Evolutionary conservation across 2,888 invertebrate genomes (phyloP).

Genomic region (Sialis fuliginosa): DNA sequence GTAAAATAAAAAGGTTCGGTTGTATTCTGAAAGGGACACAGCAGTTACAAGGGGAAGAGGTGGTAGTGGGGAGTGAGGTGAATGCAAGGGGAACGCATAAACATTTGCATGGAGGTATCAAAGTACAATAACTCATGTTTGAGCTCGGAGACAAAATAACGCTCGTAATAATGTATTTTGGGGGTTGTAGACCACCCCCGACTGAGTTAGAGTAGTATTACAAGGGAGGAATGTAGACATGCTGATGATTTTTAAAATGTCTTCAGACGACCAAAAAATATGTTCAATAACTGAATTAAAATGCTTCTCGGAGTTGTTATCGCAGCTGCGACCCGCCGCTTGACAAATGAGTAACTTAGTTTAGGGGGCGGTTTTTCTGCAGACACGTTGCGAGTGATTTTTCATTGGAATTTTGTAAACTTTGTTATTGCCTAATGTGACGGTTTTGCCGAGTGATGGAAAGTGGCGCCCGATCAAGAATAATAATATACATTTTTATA

Average conservation of each 20-base stretch:
- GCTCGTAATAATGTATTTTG: slow-evolving; percentile 2
- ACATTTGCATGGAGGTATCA: slow-evolving; percentile 6
- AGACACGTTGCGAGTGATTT: slow-evolving; percentile 8
- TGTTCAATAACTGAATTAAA: slow-evolving; percentile 30
- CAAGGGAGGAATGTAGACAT: slow-evolving; percentile 9
- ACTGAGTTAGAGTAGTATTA: slow-evolving; percentile 4
- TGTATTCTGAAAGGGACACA: no score
- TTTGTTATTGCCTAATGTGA: no score
- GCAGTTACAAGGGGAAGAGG: no score
- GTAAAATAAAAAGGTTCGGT: no score
- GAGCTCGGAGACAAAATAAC: slow-evolving; percentile 3
- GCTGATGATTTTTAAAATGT: slow-evolving; percentile 29
- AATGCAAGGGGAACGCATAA: no score
- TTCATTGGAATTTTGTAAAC: no score
- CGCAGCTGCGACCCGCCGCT: slow-evolving; percentile 14
- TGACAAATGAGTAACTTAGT: slow-evolving; percentile 29
- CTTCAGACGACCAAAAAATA: slow-evolving; percentile 25
- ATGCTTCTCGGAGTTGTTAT: slow-evolving; percentile 17
- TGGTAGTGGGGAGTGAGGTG: no score
- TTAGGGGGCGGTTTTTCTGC: slow-evolving; percentile 8
- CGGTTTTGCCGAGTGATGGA: no score
- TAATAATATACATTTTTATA: no score
- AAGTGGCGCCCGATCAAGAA: no score
- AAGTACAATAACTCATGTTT: slow-evolving; percentile 6
- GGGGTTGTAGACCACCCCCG: slow-evolving; percentile 1